Percentiles rank a stretch among this genome's conserved stretches.
phyloP scores from a whole-genome alignment of 2,113 vertebrate species.

The Felis chaus region DNA sequence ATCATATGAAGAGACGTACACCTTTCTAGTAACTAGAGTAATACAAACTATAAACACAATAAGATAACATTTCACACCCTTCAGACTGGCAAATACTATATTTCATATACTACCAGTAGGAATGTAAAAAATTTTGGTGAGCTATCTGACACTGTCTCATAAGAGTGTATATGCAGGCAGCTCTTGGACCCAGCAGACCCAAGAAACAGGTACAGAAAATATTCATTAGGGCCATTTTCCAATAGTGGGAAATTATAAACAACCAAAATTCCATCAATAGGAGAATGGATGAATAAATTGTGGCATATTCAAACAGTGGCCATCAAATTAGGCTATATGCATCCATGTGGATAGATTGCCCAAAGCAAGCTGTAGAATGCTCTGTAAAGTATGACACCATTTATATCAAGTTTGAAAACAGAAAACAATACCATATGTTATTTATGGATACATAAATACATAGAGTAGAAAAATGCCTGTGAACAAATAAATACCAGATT shows the following conservation, averaged over 20 bases:
- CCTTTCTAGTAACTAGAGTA: background rate
- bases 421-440: background rate
- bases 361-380: background rate
- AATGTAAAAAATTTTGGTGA: background rate
- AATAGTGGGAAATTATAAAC: background rate
- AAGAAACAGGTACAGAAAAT: background rate
- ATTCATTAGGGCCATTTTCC: background rate
- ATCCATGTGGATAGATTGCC: background rate
- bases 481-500: background rate
- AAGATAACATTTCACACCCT: background rate
- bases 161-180: background rate
- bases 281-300: background rate
- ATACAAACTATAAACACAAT: background rate
- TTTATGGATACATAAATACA: background rate
- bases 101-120: background rate
- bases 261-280: background rate
- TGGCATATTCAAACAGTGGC: background rate
- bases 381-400: background rate
- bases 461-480: background rate
- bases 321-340: rapidly evolving
- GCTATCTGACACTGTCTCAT: background rate
- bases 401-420: background rate
- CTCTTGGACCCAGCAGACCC: background rate
- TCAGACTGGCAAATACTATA: background rate
- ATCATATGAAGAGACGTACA: background rate